Evolutionary conservation across 2,113 vertebrate species (phyloP).

Genomic region (Ophthalmolycus amberensis): DNA sequence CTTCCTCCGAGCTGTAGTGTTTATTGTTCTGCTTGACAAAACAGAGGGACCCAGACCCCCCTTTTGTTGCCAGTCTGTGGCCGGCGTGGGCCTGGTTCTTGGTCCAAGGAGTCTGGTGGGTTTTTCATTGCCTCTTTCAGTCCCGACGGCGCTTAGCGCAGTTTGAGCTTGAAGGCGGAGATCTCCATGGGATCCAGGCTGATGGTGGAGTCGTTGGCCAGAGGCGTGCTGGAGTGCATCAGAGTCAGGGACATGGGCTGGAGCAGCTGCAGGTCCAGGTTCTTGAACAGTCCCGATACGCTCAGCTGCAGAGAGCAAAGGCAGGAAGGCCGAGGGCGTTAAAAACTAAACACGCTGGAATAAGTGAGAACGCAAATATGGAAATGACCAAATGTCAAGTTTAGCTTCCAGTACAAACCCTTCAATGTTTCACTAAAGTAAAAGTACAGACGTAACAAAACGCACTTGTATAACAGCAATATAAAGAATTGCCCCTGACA

Average conservation of each 20-base stretch:
- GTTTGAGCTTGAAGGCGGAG: slow-evolving; percentile 90
- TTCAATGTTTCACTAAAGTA: not conserved
- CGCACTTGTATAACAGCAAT: not conserved
- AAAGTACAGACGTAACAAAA: not conserved
- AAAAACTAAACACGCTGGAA: not conserved
- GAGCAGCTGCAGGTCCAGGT: slow-evolving; percentile 88
- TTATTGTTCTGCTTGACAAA: slow-evolving; percentile 52
- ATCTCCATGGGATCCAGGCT: slow-evolving; percentile 95
- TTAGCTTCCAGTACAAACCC: not conserved
- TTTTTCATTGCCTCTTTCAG: slow-evolving; percentile 36
- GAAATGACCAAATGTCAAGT: too few relatives aligned
- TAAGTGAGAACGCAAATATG: not conserved
- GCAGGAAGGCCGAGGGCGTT: not conserved
- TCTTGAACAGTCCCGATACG: slow-evolving; percentile 88
- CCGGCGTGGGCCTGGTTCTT: slow-evolving; percentile 13
- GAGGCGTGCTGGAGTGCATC: slow-evolving; percentile 86
- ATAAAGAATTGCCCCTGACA: not conserved
- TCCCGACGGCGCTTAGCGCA: slow-evolving; percentile 82
- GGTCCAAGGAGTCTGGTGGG: slow-evolving; percentile 55
- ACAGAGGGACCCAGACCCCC: slow-evolving; percentile 32
- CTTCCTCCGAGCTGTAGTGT: slow-evolving; percentile 34
- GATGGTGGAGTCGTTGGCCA: slow-evolving; percentile 88
- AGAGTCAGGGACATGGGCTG: slow-evolving; percentile 93
- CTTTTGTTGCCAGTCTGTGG: slow-evolving; percentile 28
- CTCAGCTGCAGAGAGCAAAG: slow-evolving; percentile 79